These are phyloP conservation scores for Callocephalon fimbriatum DNA, from an alignment of 2,113 vertebrate genomes.

Conservation along the genomic window DNA sequence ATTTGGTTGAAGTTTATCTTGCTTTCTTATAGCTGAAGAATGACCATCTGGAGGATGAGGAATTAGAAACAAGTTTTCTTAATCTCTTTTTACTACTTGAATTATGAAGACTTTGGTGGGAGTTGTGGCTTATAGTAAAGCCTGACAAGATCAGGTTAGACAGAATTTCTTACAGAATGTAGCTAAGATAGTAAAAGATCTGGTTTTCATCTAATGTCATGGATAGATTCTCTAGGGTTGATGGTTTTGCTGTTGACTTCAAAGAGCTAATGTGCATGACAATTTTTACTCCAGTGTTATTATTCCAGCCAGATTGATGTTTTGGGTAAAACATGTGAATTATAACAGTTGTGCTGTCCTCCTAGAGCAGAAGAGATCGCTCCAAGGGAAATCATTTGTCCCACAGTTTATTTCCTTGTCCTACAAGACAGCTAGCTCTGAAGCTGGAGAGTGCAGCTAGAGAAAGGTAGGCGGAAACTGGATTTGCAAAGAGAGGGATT, in stretches of 20 bases:
- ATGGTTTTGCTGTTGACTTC: background rate
- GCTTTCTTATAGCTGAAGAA: background rate
- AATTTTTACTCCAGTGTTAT: background rate
- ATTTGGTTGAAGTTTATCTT: background rate
- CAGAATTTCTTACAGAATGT: background rate
- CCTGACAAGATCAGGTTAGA: background rate
- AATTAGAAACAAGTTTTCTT: background rate
- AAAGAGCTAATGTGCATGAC: accelerated
- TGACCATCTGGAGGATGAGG: background rate
- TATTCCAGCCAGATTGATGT: background rate
- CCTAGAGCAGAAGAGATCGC: background rate
- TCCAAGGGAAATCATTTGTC: background rate
- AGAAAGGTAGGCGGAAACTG: background rate
- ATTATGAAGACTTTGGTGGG: background rate
- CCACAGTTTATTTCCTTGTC: background rate
- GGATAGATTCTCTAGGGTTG: background rate
- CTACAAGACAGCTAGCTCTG: background rate
- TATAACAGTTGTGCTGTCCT: background rate
- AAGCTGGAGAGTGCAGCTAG: background rate
- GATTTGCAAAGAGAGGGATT: background rate
- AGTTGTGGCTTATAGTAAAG: background rate
- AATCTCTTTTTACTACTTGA: background rate
- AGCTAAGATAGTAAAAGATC: background rate
- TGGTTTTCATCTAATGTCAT: background rate
- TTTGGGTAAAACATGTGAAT: background rate